Base-by-base conservation (phyloP, 37 sponge, comb jelly and placozoan species). In the Aplysina aerophoba region DNA sequence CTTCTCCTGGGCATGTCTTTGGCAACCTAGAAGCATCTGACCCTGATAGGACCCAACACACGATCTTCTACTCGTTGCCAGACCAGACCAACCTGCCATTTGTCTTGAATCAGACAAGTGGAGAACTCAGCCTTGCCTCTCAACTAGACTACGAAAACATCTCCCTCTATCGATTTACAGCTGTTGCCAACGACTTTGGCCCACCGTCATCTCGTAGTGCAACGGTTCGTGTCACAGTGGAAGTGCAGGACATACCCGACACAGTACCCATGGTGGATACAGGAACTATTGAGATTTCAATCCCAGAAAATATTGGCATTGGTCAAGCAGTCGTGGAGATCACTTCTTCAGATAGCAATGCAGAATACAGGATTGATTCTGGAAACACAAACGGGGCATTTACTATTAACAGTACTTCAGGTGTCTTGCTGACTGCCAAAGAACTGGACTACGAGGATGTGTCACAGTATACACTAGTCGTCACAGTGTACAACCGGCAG, bases 81-180 rank as follows among this genome's bases (percentile, higher is more conserved):
- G 25, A 20, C 22, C 22, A 75, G 8, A 11, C 2, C 20, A 31
- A 19, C 0, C 54, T 75, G 20, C 78, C 78, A 24, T 75, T 75
- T 75, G 13, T 15, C 44, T 16, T 75, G 25, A 75, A 75, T 75
- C 24, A 39, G n/a, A 53, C 78, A 13, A 36, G 54, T 75, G 78
- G 78, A 22, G 78, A 37, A 75, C 21, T 75, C 0, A 4, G 8
- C 54, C 22, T 36, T 41, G 25, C 53, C 37, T 2, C 44, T 15
- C 15, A 24, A 1, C 12, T 75, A 54, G 37, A 75, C 54, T 75
- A 53, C 22, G 78, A 75, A 4, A 50, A 53, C n/a, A 50, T 16
- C 5, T 53, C 78, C 39, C 17, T 1, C 1, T 41, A 75, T 24
- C 4, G 11, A 41, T 75, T 75, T 22, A 6, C 53, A 3, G 78